These are phyloP conservation scores for Nymphalis io DNA, from an alignment of 1,140 invertebrate species.

Conservation along the genomic window DNA sequence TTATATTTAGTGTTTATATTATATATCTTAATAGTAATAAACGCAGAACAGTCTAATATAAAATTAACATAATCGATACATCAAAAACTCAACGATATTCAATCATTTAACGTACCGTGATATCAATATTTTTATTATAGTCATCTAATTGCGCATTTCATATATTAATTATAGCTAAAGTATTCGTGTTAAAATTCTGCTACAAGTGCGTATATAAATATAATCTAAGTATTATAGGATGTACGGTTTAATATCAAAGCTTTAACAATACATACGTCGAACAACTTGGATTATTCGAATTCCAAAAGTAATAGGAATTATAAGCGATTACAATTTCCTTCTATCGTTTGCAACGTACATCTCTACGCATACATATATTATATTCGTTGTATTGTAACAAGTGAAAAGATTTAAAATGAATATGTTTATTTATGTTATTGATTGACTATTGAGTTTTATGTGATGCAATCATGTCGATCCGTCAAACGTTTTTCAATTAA, in stretches of 20 bases:
- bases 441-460: background rate
- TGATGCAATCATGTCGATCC: background rate
- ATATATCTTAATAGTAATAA: slow-evolving; percentile 57
- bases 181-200: slow-evolving; percentile 68
- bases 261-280: slow-evolving; percentile 19
- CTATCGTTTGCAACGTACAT: background rate
- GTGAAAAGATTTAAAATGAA: slow-evolving; percentile 30
- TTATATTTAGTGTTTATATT: slow-evolving; percentile 73
- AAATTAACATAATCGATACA: slow-evolving; percentile 41
- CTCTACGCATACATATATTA: slow-evolving; percentile 42
- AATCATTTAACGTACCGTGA: slow-evolving; percentile 41
- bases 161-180: slow-evolving; percentile 55
- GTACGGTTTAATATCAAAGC: slow-evolving; percentile 31
- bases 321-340: background rate
- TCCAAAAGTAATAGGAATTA: background rate
- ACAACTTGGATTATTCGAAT: background rate
- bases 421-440: background rate
- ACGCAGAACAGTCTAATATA: slow-evolving; percentile 52
- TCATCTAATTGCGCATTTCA: slow-evolving; percentile 64
- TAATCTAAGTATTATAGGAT: slow-evolving; percentile 40
- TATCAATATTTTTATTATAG: slow-evolving; percentile 42
- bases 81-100: slow-evolving; percentile 43
- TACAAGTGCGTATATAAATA: slow-evolving; percentile 65
- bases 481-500: background rate
- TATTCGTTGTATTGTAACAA: slow-evolving; percentile 73